Conservation (phyloP, 2,888 invertebrate genomes). For the Bellardia bayeri region DNA sequence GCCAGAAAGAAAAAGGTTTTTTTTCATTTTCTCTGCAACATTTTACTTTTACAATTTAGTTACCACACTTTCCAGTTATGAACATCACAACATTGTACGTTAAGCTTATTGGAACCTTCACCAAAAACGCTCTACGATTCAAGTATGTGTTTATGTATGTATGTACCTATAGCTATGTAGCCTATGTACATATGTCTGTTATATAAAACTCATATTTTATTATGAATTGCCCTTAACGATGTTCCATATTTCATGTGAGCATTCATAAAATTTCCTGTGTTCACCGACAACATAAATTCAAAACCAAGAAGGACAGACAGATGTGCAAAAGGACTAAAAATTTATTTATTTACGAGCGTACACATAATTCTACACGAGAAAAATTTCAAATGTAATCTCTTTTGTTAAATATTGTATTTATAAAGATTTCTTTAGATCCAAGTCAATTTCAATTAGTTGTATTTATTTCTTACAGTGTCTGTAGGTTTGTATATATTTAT, state of each 20-base stretch:
- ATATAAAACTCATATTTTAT: constrained; percentile 79
- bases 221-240: constrained; percentile 84
- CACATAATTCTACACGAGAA: constrained; percentile 49
- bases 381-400: constrained; percentile 20
- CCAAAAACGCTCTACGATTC: constrained; percentile 56
- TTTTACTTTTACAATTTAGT: constrained; percentile 41
- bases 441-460: constrained; percentile 22
- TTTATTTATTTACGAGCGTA: constrained; percentile 57
- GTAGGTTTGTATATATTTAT: constrained; percentile 31
- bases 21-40: not conserved
- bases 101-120: constrained; percentile 77
- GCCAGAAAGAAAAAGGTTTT: constrained; percentile 31
- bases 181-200: not conserved
- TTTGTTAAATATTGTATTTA: constrained; percentile 10
- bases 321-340: constrained; percentile 59
- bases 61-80: constrained; percentile 48
- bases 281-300: constrained; percentile 74
- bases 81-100: constrained; percentile 67
- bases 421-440: not conserved
- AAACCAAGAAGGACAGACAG: constrained; percentile 45
- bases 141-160: not conserved
- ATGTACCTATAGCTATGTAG: not conserved
- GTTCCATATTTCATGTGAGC: constrained; percentile 84
- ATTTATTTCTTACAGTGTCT: constrained; percentile 56
- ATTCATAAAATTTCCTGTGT: constrained; percentile 82